These are phyloP conservation scores for Siniperca knerii DNA, from an alignment of 2,113 vertebrate species.

Conservation along the genomic window DNA sequence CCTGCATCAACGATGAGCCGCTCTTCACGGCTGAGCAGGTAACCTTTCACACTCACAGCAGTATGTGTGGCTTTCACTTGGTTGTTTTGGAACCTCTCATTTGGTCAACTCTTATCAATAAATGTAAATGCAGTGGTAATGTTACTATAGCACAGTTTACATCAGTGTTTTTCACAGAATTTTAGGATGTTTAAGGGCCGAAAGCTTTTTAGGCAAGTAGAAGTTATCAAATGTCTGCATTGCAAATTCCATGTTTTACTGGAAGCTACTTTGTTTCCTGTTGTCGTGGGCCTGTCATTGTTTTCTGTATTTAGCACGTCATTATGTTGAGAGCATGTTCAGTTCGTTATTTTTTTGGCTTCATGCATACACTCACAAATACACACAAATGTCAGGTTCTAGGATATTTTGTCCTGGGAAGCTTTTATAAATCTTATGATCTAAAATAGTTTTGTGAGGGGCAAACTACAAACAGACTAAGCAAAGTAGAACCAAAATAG, in stretches of 20 bases:
- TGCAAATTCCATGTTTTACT: too few relatives aligned
- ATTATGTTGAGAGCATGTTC: not conserved
- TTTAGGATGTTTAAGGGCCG: not conserved
- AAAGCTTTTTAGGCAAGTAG: not conserved
- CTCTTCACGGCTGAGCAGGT: constrained; percentile 99
- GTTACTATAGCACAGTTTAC: not conserved
- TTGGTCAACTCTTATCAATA: not conserved
- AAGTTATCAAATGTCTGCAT: not conserved
- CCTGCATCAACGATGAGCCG: constrained; percentile 93
- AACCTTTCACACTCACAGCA: not conserved
- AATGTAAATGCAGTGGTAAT: not conserved
- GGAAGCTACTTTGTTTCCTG: not conserved
- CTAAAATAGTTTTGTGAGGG: not conserved
- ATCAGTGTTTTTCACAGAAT: not conserved
- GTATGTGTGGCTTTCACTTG: not conserved
- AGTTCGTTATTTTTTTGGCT: not conserved
- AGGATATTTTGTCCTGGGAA: not conserved
- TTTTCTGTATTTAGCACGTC: too few relatives aligned
- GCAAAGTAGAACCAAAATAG: constrained; percentile 6
- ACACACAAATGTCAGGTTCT: not conserved
- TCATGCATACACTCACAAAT: not conserved
- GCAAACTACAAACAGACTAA: not conserved
- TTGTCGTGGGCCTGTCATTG: not conserved
- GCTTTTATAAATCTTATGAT: not conserved
- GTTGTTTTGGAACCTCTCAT: not conserved